A percentile compares a stretch with the other conserved stretches of the same genome.
Conservation (phyloP, 2,797 vertebrate species). For the Falco columbarius region DNA sequence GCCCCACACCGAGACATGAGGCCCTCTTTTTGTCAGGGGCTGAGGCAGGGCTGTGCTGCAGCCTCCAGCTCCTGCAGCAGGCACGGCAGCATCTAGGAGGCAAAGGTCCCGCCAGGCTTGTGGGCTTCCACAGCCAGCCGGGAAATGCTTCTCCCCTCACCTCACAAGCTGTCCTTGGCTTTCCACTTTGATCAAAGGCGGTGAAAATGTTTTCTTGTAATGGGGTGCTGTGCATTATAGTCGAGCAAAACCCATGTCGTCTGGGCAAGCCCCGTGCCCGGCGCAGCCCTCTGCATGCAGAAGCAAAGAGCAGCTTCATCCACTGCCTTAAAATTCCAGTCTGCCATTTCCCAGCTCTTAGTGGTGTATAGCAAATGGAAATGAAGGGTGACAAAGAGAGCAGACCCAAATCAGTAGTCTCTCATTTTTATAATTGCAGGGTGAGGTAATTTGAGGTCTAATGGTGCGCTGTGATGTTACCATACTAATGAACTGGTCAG, state of each 20-base stretch:
- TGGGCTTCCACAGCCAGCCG: not conserved
- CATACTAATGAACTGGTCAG: not conserved
- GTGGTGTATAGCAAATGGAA: not conserved
- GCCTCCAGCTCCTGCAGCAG: not conserved
- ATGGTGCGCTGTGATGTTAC: not conserved
- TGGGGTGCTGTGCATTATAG: not conserved
- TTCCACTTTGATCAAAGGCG: not conserved
- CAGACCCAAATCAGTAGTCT: not conserved
- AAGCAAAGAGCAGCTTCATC: not conserved
- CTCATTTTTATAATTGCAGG: not conserved
- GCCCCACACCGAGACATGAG: not conserved
- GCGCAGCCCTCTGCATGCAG: not conserved
- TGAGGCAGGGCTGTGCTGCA: not conserved
- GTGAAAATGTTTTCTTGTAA: not conserved
- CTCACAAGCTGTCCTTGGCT: fast-evolving
- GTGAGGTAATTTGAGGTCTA: not conserved
- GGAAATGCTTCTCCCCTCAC: not conserved
- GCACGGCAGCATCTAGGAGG: not conserved
- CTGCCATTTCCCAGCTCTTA: not conserved
- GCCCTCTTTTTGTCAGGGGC: not conserved
- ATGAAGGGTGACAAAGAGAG: not conserved
- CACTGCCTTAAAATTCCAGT: not conserved
- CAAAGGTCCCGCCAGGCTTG: not conserved
- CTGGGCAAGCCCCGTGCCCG: not conserved
- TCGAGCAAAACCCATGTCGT: fast-evolving